Evolutionary conservation across 1,140 invertebrate species (phyloP).

Genomic region (Coptotermes formosanus): DNA sequence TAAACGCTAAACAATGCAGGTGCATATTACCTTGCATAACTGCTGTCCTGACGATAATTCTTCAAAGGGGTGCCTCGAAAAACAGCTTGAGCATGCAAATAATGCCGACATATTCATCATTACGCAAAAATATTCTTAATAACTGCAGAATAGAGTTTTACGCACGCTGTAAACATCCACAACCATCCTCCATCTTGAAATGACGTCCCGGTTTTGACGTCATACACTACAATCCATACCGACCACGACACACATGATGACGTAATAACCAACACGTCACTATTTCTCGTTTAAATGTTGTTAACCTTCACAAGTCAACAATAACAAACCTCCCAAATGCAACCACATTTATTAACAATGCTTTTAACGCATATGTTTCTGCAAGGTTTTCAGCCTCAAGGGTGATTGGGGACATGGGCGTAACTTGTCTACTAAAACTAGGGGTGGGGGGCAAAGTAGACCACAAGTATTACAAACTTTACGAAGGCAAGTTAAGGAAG

Average conservation of each 20-base stretch:
- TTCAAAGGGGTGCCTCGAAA: constrained; percentile 91
- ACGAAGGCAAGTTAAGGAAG: too few species aligned
- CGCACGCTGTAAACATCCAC: background rate
- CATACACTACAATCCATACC: background rate
- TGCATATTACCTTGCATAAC: constrained; percentile 83
- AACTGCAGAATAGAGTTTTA: background rate
- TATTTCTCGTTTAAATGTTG: background rate
- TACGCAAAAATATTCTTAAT: background rate
- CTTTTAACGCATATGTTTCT: too few species aligned
- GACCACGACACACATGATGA: background rate
- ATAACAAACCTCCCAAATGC: too few species aligned
- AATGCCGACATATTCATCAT: constrained; percentile 53
- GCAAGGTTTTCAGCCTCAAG: too few species aligned
- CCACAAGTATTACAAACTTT: too few species aligned
- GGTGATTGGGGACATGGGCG: too few species aligned
- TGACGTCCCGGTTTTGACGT: background rate
- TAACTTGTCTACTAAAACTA: too few species aligned
- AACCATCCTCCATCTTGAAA: constrained; percentile 5
- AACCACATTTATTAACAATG: too few species aligned
- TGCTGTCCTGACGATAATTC: constrained; percentile 92
- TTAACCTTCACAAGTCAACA: background rate
- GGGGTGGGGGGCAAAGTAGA: too few species aligned
- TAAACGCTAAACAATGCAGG: background rate
- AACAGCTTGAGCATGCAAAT: constrained; percentile 94
- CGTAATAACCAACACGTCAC: background rate